These are phyloP conservation scores for Echinarachnius parma DNA, from an alignment of 53 echinoderm and acorn worm species.

Conservation along the genomic window DNA sequence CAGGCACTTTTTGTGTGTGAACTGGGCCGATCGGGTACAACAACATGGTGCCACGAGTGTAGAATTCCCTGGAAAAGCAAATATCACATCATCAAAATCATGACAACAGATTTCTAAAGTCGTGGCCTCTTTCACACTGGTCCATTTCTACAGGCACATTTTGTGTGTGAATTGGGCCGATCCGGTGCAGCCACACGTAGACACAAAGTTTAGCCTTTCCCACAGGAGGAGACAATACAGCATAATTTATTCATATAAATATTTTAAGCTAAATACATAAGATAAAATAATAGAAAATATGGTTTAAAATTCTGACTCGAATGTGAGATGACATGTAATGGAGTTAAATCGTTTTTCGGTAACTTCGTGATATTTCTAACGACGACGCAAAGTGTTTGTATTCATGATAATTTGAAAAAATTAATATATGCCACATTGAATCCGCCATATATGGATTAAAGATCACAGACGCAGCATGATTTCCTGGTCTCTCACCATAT, in stretches of 20 bases:
- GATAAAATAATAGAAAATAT: background rate
- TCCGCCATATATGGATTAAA: too few species aligned
- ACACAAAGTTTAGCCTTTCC: slow-evolving; percentile 52
- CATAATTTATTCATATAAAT: background rate
- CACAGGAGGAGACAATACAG: background rate
- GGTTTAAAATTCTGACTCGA: too few species aligned
- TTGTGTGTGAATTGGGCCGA: slow-evolving; percentile 65
- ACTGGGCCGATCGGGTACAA: slow-evolving; percentile 63
- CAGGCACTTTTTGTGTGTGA: slow-evolving; percentile 59
- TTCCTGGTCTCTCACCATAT: too few species aligned
- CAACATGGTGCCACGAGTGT: slow-evolving; percentile 66
- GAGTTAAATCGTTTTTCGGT: too few species aligned
- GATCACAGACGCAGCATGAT: too few species aligned
- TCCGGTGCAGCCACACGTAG: slow-evolving; percentile 65
- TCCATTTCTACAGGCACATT: slow-evolving; percentile 64
- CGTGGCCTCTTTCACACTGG: slow-evolving; percentile 50
- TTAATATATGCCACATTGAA: too few species aligned
- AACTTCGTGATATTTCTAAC: background rate
- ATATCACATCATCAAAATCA: slow-evolving; percentile 29
- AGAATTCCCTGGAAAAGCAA: slow-evolving; percentile 26
- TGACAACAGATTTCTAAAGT: slow-evolving; percentile 71
- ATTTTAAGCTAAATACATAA: background rate
- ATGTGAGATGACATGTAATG: too few species aligned
- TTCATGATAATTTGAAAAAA: too few species aligned
- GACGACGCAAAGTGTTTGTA: background rate